Percentiles rank a stretch among this genome's conserved stretches.
Evolutionary conservation across 1,140 invertebrate genomes (phyloP).

Genomic region (Eciton burchellii): DNA sequence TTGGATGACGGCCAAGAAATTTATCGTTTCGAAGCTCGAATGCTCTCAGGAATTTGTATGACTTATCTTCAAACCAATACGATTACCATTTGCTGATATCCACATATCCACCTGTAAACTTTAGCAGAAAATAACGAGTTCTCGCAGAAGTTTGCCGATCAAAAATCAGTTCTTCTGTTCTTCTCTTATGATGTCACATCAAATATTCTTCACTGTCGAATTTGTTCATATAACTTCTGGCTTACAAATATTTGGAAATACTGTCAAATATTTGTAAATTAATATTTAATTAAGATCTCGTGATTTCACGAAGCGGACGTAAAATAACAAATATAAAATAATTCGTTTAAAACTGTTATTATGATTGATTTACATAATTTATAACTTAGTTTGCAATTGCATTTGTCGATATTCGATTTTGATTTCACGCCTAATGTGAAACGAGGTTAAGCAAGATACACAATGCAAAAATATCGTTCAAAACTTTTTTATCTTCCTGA

Average conservation of each 20-base stretch:
- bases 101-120: constrained; percentile 25
- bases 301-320: no score
- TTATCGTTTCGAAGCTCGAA: constrained; percentile 31
- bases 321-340: no score
- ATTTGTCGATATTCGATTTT: no score
- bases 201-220: not conserved
- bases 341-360: no score
- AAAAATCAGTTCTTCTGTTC: not conserved
- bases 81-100: constrained; percentile 62
- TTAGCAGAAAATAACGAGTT: constrained; percentile 30
- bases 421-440: not conserved
- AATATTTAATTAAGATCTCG: no score
- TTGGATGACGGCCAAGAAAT: constrained; percentile 49
- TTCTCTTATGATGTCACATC: not conserved
- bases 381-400: no score
- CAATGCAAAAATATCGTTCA: not conserved
- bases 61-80: constrained; percentile 14
- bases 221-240: not conserved
- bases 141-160: constrained; percentile 21
- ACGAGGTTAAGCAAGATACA: not conserved
- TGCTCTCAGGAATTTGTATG: not conserved
- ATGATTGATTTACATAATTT: no score
- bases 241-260: no score
- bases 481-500: not conserved
- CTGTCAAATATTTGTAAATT: no score